These are phyloP conservation scores for Temnothorax curvispinosus DNA, from an alignment of 1,140 invertebrate species.

Conservation along the genomic window DNA sequence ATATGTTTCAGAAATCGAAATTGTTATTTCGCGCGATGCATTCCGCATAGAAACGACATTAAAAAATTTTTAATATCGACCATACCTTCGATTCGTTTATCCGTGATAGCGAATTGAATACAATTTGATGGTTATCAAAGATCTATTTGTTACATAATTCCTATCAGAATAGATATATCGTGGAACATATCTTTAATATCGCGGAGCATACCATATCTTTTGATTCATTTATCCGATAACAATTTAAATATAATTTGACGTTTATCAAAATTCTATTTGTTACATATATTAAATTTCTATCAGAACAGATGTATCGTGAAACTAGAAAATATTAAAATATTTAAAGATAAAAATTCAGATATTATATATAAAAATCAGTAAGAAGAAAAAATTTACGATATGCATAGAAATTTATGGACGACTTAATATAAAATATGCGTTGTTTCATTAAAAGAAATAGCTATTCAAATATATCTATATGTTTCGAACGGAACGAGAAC, in stretches of 20 bases:
- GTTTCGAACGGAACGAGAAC: background rate
- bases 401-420: background rate
- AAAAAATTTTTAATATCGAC: constrained; percentile 19
- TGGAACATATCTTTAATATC: background rate
- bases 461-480: background rate
- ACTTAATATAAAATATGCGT: background rate
- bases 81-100: background rate
- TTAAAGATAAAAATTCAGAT: background rate
- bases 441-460: background rate
- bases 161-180: too few relatives aligned
- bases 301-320: too few relatives aligned
- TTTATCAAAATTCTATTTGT: background rate
- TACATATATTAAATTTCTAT: background rate
- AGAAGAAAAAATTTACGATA: background rate
- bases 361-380: background rate
- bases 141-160: background rate
- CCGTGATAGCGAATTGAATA: background rate
- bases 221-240: background rate
- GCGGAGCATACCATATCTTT: background rate
- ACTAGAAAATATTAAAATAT: background rate
- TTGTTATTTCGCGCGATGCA: background rate
- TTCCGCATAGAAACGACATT: background rate
- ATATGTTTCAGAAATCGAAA: background rate
- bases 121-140: background rate
- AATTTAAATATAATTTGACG: background rate